A percentile compares a stretch with the other conserved stretches of the same genome.
Conservation (phyloP, 2,113 vertebrate species). For the Leptobrachium leishanense region DNA sequence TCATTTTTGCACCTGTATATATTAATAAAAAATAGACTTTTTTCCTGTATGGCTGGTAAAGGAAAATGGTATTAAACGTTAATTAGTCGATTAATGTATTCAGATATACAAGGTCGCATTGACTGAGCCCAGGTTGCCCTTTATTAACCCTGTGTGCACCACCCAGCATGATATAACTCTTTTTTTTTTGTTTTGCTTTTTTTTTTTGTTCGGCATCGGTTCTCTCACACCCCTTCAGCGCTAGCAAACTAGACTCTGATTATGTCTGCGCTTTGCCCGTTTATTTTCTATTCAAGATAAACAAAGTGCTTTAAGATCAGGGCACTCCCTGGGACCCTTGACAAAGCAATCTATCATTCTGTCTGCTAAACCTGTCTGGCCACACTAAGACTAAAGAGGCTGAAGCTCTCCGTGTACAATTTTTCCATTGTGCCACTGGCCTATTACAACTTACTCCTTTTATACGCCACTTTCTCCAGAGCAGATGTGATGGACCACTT, state of each 20-base stretch:
- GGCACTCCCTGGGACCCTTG: conserved; percentile 99
- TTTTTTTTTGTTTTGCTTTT: too few species aligned
- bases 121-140: background rate
- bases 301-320: conserved; percentile 99
- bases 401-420: conserved; percentile 80
- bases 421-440: conserved; percentile 83
- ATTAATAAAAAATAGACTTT: too few species aligned
- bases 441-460: conserved; percentile 76
- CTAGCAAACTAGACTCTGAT: conserved; percentile 85
- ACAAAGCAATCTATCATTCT: conserved; percentile 99
- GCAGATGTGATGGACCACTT: conserved; percentile 84
- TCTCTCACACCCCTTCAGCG: conserved; percentile 80
- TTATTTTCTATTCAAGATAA: conserved; percentile 96
- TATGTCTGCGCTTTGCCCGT: conserved; percentile 79
- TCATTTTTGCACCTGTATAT: too few species aligned
- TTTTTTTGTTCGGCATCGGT: conserved; percentile 55
- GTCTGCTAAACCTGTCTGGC: conserved; percentile 92
- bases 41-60: too few species aligned
- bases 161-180: background rate
- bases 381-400: conserved; percentile 74
- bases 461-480: conserved; percentile 74
- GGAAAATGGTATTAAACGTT: too few species aligned
- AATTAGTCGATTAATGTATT: too few species aligned
- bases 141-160: background rate
- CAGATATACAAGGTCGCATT: too few species aligned